Conservation (phyloP, 30 jellyfish, hydroid and myxozoan species). For the Aurelia aurita complex sp. Pacific region DNA sequence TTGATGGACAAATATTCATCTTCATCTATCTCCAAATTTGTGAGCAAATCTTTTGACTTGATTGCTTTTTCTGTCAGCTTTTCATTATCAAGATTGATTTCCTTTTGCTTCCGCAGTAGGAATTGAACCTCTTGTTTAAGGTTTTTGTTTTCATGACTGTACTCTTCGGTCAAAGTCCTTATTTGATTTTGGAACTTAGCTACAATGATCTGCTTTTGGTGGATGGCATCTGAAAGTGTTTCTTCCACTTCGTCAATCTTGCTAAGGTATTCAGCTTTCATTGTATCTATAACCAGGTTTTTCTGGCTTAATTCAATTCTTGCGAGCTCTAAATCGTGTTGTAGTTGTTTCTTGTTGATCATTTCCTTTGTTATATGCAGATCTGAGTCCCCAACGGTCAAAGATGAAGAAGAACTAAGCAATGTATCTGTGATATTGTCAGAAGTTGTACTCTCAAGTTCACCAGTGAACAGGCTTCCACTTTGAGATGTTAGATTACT, state of each 20-base stretch:
- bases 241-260: constrained; percentile 87
- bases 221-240: constrained; percentile 72
- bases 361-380: constrained; percentile 63
- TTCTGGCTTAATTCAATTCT: constrained; percentile 82
- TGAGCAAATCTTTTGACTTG: constrained; percentile 28
- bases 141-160: constrained; percentile 25
- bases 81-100: constrained; percentile 16
- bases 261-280: constrained; percentile 80
- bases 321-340: constrained; percentile 80
- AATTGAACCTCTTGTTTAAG: constrained; percentile 60
- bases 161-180: constrained; percentile 23
- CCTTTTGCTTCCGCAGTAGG: constrained; percentile 43
- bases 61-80: constrained; percentile 42
- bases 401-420: not conserved
- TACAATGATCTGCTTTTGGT: constrained; percentile 62
- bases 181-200: constrained; percentile 70
- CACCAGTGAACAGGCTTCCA: constrained; percentile 10
- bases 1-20: constrained; percentile 66
- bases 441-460: constrained; percentile 19
- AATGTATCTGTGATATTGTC: not conserved
- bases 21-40: constrained; percentile 58
- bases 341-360: constrained; percentile 72
- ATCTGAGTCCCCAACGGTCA: constrained; percentile 47
- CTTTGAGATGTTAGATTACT: constrained; percentile 14
- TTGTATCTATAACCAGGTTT: constrained; percentile 75